Evolutionary conservation across 2,888 invertebrate genomes (phyloP), one percentile per base, ranked within the genome.

Genomic region (Catocala nupta): DNA sequence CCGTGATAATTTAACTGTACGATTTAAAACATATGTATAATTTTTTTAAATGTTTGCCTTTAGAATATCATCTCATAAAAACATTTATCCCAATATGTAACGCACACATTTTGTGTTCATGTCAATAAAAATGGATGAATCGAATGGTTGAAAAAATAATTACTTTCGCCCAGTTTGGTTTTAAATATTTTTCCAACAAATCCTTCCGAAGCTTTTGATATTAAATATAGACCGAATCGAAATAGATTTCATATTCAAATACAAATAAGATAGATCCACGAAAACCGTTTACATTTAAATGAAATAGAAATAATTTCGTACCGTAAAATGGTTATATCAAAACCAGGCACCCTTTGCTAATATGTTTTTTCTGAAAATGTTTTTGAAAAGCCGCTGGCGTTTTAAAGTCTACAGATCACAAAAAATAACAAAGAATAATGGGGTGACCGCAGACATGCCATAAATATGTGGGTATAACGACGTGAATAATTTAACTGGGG

Each of bases 401-500:
- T 82, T 81, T 77, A 75, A 80, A 82, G 75, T 77, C 73, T 64
- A 56, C 71, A 73, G 70, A 75, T 75, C 75, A 77, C 76, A 81
- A 79, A 82, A 78, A 79, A 78, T 74, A 81, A 83, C 78, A 81
- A 81, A 80, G 80, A 83, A 81, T 80, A 84, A 83, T 82, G 73
- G 79, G 79, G 79, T 80, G 79, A 74, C 84, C 81, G 81, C 82
- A 82, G 84, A 86, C 85, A 83, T 73, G 82, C 81, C 80, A 85
- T 87, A 87, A 85, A 86, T 87, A 85, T 86, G 85, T 86, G 85
- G 80, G 86, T 78, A 83, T 83, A 84, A 81, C 82, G 78, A 80
- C 80, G 81, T 85, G 86, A 89, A 89, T 90, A 90, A 89, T 88
- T 90, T 88, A 88, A 85, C 61, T 75, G 75, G 79, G 79, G 71